Conservation (phyloP, 2,888 invertebrate genomes). For the Limenitis camilla region DNA sequence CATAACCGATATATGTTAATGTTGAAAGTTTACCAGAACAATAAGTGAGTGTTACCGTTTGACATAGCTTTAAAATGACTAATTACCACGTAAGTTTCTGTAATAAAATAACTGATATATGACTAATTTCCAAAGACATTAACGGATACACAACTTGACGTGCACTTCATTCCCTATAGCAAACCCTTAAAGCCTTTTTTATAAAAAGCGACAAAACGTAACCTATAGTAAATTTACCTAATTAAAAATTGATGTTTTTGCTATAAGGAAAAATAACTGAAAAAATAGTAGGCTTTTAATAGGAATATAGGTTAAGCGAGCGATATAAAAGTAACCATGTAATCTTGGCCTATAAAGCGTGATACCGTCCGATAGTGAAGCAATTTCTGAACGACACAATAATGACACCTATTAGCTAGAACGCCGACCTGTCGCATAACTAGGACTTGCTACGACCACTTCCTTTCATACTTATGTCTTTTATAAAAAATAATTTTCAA, state of each 20-base stretch:
- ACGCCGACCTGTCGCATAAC: conserved; percentile 64
- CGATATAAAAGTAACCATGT: conserved; percentile 42
- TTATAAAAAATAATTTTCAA: conserved; percentile 7
- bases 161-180: no score
- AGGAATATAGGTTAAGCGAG: conserved; percentile 5
- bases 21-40: no score
- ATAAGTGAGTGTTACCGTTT: no score
- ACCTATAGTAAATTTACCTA: no score
- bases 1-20: no score
- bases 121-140: no score
- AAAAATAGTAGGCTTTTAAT: neutral
- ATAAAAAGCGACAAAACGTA: no score
- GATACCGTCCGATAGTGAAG: conserved; percentile 70
- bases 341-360: conserved; percentile 70
- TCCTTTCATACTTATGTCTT: conserved; percentile 40
- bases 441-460: conserved; percentile 46
- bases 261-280: neutral
- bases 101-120: no score
- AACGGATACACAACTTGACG: no score
- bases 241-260: neutral
- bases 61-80: no score
- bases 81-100: no score
- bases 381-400: conserved; percentile 71
- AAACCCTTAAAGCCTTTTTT: no score
- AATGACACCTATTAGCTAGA: conserved; percentile 70